Evolutionary conservation across 1,140 invertebrate species (phyloP).

Genomic region (Macrobrachium rosenbergii): DNA sequence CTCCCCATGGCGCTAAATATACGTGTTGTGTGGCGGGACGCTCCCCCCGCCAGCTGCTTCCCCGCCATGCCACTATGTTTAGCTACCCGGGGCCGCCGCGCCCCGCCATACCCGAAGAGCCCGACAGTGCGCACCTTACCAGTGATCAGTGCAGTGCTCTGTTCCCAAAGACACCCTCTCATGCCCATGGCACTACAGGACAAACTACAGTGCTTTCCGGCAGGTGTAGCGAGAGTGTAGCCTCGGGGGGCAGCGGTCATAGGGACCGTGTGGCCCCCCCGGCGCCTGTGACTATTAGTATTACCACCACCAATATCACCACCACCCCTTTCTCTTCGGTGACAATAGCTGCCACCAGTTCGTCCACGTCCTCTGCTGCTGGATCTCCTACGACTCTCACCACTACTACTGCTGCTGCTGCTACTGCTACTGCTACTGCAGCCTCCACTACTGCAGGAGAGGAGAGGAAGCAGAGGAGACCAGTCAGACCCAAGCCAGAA

Average conservation of each 20-base stretch:
- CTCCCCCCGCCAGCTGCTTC: slow-evolving; percentile 47
- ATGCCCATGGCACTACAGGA: slow-evolving; percentile 57
- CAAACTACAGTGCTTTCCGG: slow-evolving; percentile 45
- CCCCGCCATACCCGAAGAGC: slow-evolving; percentile 60
- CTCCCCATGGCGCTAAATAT: slow-evolving; percentile 59
- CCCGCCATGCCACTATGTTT: slow-evolving; percentile 66
- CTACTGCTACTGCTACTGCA: slow-evolving; percentile 47
- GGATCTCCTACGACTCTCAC: background rate
- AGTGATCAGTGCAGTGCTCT: slow-evolving; percentile 62
- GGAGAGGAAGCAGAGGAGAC: slow-evolving; percentile 34
- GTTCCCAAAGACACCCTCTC: slow-evolving; percentile 31
- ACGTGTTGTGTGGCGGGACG: slow-evolving; percentile 58
- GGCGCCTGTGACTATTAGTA: slow-evolving; percentile 44
- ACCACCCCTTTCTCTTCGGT: no score
- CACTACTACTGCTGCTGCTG: background rate
- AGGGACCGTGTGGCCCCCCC: slow-evolving; percentile 66
- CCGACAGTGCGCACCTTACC: slow-evolving; percentile 55
- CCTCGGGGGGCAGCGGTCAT: slow-evolving; percentile 66
- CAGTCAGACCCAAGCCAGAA: slow-evolving; percentile 61
- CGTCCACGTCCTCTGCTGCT: background rate
- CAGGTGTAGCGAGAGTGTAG: slow-evolving; percentile 47
- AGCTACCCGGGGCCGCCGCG: slow-evolving; percentile 64
- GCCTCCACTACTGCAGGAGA: slow-evolving; percentile 9
- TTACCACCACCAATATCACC: background rate
- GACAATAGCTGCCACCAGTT: background rate